phyloP scores from a whole-genome alignment of 2,888 invertebrate genomes.

The Trachelus tabidus region DNA sequence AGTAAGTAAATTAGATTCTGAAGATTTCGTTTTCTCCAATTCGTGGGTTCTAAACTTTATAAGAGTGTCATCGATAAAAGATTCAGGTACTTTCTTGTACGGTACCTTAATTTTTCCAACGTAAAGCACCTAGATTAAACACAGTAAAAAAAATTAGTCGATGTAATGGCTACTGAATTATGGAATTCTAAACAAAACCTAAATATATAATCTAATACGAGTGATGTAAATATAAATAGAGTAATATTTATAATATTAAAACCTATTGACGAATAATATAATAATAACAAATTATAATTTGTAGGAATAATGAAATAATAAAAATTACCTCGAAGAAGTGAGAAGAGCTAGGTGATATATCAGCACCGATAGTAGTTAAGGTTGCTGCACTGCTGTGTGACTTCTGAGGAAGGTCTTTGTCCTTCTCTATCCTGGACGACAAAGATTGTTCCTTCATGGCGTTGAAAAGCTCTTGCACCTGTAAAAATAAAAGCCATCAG shows the following conservation, averaged over 20 bases:
- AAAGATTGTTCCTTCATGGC: conserved; percentile 63
- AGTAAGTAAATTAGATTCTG: conserved; percentile 67
- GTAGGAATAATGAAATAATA: background rate
- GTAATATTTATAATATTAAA: background rate
- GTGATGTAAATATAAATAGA: conserved; percentile 3
- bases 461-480: conserved; percentile 61
- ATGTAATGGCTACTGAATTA: background rate
- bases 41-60: conserved; percentile 86
- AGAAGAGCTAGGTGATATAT: conserved; percentile 87
- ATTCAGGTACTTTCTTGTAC: conserved; percentile 86
- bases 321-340: conserved; percentile 86
- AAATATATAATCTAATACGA: background rate
- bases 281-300: too few relatives aligned
- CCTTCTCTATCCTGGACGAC: conserved; percentile 50
- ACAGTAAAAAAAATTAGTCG: background rate
- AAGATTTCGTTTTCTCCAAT: conserved; percentile 75
- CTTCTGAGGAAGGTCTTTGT: conserved; percentile 57
- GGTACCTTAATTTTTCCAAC: conserved; percentile 92
- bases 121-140: conserved; percentile 78
- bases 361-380: conserved; percentile 79
- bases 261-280: background rate
- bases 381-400: conserved; percentile 73
- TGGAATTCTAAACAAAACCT: background rate
- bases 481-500: conserved; percentile 9
- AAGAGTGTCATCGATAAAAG: conserved; percentile 91